These are phyloP conservation scores for Lycopodina hypogea DNA, from an alignment of 37 sponge, comb jelly and placozoan genomes.

Conservation along the genomic window DNA sequence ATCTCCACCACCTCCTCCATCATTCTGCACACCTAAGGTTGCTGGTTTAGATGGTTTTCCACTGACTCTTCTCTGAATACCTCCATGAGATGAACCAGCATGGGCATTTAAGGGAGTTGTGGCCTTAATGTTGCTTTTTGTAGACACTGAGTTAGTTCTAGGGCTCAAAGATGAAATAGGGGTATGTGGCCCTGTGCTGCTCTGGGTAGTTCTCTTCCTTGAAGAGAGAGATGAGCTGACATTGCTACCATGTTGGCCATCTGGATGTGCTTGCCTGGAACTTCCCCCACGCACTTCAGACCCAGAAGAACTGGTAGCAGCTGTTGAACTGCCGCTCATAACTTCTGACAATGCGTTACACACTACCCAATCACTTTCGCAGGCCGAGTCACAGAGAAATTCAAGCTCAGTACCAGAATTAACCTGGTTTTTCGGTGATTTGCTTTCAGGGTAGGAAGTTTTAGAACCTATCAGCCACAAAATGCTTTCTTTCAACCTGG, in stretches of 20 bases:
- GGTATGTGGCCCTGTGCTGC: too few species aligned
- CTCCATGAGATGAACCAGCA: neutral
- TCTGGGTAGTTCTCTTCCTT: neutral
- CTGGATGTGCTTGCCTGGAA: too few species aligned
- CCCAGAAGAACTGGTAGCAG: too few species aligned
- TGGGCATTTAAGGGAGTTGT: slow-evolving; percentile 2
- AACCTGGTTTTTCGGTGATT: too few species aligned
- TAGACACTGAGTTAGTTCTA: slow-evolving; percentile 11
- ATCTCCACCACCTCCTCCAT: neutral
- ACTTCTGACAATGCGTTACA: neutral
- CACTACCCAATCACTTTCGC: neutral
- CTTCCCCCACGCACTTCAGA: too few species aligned
- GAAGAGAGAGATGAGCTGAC: neutral
- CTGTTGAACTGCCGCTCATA: neutral
- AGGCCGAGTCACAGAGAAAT: too few species aligned
- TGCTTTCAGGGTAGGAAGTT: too few species aligned
- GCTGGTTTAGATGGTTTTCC: neutral
- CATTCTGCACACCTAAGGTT: slow-evolving; percentile 20
- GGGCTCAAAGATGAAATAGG: neutral
- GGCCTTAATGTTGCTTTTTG: neutral
- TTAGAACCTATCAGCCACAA: too few species aligned
- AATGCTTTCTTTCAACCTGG: too few species aligned
- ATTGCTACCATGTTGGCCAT: neutral
- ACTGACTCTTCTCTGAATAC: slow-evolving; percentile 12
- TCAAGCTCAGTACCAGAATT: neutral